Conservation (phyloP, 2,113 vertebrate species). For the Siniperca chuatsi region DNA sequence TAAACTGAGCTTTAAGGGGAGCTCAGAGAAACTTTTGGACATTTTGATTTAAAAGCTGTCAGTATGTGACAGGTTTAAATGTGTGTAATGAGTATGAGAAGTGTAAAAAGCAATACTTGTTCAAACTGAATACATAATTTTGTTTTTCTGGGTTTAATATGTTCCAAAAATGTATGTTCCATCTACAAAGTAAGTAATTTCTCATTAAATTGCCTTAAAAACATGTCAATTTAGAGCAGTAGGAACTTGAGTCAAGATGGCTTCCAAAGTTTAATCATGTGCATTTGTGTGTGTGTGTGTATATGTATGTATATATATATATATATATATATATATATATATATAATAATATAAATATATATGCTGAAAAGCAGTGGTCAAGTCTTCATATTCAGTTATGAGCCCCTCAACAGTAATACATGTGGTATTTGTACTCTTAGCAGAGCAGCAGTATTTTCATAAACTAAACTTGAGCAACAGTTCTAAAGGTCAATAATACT, state of each 20-base stretch:
- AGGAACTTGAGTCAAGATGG: not conserved
- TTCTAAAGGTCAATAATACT: not conserved
- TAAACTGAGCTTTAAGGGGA: not conserved
- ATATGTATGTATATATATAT: no score
- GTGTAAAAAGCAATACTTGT: not conserved
- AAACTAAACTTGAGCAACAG: not conserved
- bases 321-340: no score
- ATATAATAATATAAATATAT: no score
- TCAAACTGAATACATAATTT: not conserved
- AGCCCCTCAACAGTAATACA: not conserved
- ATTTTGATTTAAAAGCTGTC: not conserved
- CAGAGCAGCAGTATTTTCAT: not conserved
- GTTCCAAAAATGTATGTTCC: no score
- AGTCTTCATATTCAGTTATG: not conserved
- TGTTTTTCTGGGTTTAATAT: not conserved
- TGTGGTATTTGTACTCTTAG: not conserved
- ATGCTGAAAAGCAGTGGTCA: not conserved
- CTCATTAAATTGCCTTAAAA: not conserved
- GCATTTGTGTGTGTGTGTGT: not conserved
- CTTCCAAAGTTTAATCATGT: not conserved
- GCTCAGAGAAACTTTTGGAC: not conserved
- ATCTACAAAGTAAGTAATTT: not conserved
- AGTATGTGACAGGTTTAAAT: no score
- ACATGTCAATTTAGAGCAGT: not conserved
- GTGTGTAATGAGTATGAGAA: no score